phyloP scores from a whole-genome alignment of 2,888 invertebrate species.

The Drosophila mercatorum region DNA sequence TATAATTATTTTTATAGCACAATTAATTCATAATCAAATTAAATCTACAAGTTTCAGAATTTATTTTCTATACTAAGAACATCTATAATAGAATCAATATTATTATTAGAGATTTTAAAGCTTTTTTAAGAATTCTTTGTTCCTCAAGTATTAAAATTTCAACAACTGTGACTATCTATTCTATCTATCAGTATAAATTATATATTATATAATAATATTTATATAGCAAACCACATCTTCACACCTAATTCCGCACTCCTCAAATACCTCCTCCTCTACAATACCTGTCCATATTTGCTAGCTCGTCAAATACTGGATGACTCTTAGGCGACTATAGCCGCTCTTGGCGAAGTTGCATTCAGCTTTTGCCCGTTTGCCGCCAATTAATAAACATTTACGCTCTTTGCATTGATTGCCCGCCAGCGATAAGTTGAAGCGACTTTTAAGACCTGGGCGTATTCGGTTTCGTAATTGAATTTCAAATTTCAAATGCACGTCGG shows the following conservation, averaged over 20 bases:
- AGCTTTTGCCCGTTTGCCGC: conserved; percentile 30
- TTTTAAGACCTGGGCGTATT: conserved; percentile 65
- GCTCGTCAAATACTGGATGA: conserved; percentile 10
- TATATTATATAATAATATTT: no score
- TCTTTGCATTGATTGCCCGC: conserved; percentile 62
- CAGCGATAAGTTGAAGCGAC: conserved; percentile 52
- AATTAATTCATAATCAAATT: no score
- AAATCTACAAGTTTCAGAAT: no score
- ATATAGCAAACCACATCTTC: no score
- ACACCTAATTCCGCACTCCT: not conserved
- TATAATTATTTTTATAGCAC: no score
- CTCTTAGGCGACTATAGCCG: not conserved
- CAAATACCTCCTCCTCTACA: not conserved
- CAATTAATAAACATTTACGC: conserved; percentile 73
- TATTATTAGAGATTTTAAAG: no score
- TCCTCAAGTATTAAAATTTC: no score
- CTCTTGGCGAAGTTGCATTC: not conserved
- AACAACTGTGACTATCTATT: no score
- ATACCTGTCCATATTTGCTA: not conserved
- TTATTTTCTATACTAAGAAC: no score
- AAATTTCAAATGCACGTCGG: conserved; percentile 58
- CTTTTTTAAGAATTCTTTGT: no score
- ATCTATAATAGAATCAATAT: no score
- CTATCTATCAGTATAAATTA: no score
- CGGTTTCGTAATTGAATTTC: conserved; percentile 73